Conservation (phyloP, 2,113 vertebrate species). For the Gymnocephalus cernua region DNA sequence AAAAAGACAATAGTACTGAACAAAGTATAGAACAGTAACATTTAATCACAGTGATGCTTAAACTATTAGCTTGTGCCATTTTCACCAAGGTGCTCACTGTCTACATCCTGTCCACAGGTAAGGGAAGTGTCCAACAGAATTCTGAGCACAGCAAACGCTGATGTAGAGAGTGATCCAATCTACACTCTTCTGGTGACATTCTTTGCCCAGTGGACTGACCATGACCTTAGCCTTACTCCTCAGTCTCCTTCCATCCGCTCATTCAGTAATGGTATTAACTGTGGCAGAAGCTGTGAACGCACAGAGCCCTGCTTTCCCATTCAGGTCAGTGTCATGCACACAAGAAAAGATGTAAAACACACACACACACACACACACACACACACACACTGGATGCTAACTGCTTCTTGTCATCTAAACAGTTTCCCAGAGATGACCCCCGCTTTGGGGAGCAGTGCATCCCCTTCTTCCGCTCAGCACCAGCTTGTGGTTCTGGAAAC, state of each 20-base stretch:
- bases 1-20: not conserved
- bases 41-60: not conserved
- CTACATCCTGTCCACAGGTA: slow-evolving; percentile 76
- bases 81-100: not conserved
- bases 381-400: not conserved
- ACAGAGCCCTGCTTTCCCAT: slow-evolving; percentile 87
- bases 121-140: slow-evolving; percentile 87
- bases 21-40: not conserved
- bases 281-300: slow-evolving; percentile 82
- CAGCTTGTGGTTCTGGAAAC: slow-evolving; percentile 76
- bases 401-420: slow-evolving; percentile 9
- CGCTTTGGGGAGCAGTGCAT: slow-evolving; percentile 82
- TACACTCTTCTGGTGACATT: slow-evolving; percentile 86
- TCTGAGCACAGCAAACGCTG: slow-evolving; percentile 68
- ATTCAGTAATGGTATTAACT: slow-evolving; percentile 75
- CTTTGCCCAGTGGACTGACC: slow-evolving; percentile 91
- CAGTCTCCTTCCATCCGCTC: slow-evolving; percentile 82
- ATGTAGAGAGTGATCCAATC: slow-evolving; percentile 77
- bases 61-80: not conserved
- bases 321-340: slow-evolving; percentile 72
- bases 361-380: not conserved
- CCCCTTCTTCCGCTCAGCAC: slow-evolving; percentile 86
- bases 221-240: slow-evolving; percentile 88
- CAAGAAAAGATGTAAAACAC: not conserved
- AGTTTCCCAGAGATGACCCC: slow-evolving; percentile 87